These are phyloP conservation scores for Dione vanillae DNA, from an alignment of 2,888 invertebrate species.

Conservation along the genomic window DNA sequence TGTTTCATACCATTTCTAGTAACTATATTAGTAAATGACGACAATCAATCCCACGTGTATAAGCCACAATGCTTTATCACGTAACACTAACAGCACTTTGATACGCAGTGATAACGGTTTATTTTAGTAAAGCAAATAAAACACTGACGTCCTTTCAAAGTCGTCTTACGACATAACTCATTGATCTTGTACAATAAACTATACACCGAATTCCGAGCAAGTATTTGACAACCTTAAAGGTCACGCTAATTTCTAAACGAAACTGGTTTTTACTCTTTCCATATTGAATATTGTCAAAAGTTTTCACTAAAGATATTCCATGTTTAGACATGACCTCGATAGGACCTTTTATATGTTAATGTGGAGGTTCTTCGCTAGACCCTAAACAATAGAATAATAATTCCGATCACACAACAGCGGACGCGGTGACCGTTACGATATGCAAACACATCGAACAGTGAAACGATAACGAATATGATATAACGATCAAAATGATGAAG, in stretches of 20 bases:
- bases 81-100: constrained; percentile 16
- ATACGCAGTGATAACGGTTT: constrained; percentile 23
- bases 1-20: background rate
- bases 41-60: constrained; percentile 30
- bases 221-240: constrained; percentile 20
- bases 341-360: constrained; percentile 40
- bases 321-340: constrained; percentile 35
- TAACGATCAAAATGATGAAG: constrained; percentile 91
- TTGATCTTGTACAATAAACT: constrained; percentile 21
- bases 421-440: constrained; percentile 52
- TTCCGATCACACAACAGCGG: constrained; percentile 50
- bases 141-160: constrained; percentile 31
- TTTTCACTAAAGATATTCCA: constrained; percentile 27
- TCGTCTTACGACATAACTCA: constrained; percentile 9
- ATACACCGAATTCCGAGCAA: constrained; percentile 8
- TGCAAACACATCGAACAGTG: constrained; percentile 68
- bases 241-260: constrained; percentile 27
- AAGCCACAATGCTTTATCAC: constrained; percentile 21
- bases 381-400: constrained; percentile 47
- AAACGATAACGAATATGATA: constrained; percentile 70
- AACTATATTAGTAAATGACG: background rate
- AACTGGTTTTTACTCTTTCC: constrained; percentile 18
- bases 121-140: constrained; percentile 35
- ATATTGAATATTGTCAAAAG: constrained; percentile 14
- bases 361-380: constrained; percentile 35